These are phyloP conservation scores for Mixornis gularis DNA, from an alignment of 2,113 vertebrate genomes.

Conservation along the genomic window DNA sequence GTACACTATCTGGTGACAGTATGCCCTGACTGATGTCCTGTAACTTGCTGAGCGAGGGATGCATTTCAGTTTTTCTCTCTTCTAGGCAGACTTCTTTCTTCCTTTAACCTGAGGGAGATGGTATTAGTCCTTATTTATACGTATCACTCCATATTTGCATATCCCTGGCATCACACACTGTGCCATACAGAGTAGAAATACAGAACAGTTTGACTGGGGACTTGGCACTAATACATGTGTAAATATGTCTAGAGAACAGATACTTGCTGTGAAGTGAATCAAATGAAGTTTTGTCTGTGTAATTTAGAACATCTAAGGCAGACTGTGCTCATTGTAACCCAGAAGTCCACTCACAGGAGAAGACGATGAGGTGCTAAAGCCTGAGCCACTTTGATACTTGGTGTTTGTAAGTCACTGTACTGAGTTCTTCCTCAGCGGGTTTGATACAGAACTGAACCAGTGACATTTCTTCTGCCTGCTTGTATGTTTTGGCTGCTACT, in stretches of 20 bases:
- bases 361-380: not conserved
- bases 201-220: not conserved
- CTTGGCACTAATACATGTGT: not conserved
- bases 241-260: not conserved
- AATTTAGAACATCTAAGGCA: not conserved
- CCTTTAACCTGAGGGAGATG: not conserved
- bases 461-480: not conserved
- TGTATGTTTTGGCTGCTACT: slow-evolving; percentile 7
- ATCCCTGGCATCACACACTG: not conserved
- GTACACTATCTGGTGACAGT: not conserved
- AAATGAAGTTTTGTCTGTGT: not conserved
- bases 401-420: not conserved
- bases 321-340: not conserved
- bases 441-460: not conserved
- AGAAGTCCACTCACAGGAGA: not conserved
- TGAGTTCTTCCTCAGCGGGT: not conserved
- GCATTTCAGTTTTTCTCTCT: not conserved
- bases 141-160: not conserved
- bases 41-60: not conserved
- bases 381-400: not conserved
- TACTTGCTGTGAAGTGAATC: not conserved
- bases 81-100: not conserved
- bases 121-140: not conserved
- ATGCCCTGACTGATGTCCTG: not conserved
- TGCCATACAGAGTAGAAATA: not conserved